These are phyloP conservation scores for Notodonta ziczac DNA, from an alignment of 2,888 invertebrate species.

Conservation along the genomic window DNA sequence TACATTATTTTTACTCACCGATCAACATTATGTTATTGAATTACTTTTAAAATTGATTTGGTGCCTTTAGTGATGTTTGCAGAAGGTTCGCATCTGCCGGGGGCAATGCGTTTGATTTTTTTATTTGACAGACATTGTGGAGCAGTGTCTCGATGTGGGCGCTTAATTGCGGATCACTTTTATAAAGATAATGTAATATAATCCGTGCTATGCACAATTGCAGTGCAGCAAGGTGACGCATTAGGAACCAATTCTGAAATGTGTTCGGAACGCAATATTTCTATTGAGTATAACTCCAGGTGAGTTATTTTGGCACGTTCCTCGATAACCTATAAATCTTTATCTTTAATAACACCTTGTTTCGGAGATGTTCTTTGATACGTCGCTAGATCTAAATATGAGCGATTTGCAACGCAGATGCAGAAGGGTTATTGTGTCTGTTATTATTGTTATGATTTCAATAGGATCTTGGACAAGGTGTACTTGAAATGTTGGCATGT, in stretches of 20 bases:
- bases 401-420: constrained; percentile 65
- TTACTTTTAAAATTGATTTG: constrained; percentile 80
- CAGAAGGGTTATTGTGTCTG: constrained; percentile 70
- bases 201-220: constrained; percentile 78
- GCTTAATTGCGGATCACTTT: constrained; percentile 79
- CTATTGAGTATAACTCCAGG: constrained; percentile 54
- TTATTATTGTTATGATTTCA: constrained; percentile 69
- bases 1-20: constrained; percentile 75
- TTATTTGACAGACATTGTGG: constrained; percentile 59
- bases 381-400: constrained; percentile 29
- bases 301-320: constrained; percentile 77
- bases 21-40: constrained; percentile 83
- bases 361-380: constrained; percentile 41
- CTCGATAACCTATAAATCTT: constrained; percentile 50
- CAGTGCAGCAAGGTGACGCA: constrained; percentile 67
- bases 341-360: constrained; percentile 54
- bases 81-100: constrained; percentile 77
- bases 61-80: constrained; percentile 67
- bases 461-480: constrained; percentile 66
- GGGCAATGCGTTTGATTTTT: constrained; percentile 56
- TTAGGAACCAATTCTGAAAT: constrained; percentile 57
- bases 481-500: constrained; percentile 58
- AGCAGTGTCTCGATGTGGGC: constrained; percentile 74
- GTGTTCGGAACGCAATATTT: constrained; percentile 62
- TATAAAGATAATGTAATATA: constrained; percentile 82